Evolutionary conservation across 2,797 vertebrate species (phyloP).

Genomic region (Eulemur albifrons): DNA sequence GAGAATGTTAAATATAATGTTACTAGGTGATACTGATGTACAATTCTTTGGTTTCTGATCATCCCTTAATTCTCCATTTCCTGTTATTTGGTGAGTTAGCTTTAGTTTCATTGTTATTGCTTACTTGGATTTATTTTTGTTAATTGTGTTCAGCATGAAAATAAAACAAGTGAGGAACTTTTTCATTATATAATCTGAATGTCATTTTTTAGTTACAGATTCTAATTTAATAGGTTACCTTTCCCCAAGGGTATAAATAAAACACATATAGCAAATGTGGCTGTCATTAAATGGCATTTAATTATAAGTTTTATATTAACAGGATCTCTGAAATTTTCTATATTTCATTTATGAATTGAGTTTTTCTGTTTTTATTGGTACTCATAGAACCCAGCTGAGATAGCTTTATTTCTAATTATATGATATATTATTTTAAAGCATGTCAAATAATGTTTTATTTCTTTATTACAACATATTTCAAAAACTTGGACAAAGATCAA

Average conservation of each 20-base stretch:
- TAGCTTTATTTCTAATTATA: slow-evolving; percentile 79
- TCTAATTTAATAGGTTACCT: slow-evolving; percentile 8
- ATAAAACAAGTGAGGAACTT: slow-evolving; percentile 9
- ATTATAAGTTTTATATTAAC: slow-evolving; percentile 50
- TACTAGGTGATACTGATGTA: not conserved
- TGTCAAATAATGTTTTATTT: slow-evolving; percentile 81
- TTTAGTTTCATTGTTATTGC: not conserved
- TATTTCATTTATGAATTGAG: not conserved
- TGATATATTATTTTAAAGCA: slow-evolving; percentile 81
- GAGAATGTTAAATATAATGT: not conserved
- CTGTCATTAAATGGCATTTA: slow-evolving; percentile 46
- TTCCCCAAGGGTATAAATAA: slow-evolving; percentile 24
- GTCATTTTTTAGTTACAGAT: not conserved
- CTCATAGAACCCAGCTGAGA: slow-evolving; percentile 79
- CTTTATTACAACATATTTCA: slow-evolving; percentile 77
- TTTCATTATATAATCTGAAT: slow-evolving; percentile 23
- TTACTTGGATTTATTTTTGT: not conserved
- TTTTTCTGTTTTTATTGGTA: not conserved
- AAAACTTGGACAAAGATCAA: slow-evolving; percentile 77
- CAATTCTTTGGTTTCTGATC: not conserved
- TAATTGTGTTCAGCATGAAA: slow-evolving; percentile 24
- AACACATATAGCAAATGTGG: not conserved
- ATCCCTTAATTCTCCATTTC: not conserved
- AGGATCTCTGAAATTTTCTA: not conserved
- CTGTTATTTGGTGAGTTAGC: not conserved